Conservation (phyloP, 2,113 vertebrate genomes). For the Cynopterus brachyotis region DNA sequence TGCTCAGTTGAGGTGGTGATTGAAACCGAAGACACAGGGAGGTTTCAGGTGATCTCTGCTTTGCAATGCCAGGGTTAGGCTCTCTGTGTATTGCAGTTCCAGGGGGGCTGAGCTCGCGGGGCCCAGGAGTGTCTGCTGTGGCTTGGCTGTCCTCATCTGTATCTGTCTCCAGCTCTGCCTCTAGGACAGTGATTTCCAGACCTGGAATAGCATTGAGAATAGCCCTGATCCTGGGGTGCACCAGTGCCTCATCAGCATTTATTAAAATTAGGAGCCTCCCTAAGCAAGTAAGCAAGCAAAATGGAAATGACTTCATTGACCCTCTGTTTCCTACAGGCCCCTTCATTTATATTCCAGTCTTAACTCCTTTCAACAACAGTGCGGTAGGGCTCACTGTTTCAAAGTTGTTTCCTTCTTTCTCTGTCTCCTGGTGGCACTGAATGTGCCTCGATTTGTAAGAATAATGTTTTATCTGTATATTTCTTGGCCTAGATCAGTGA, state of each 20-base stretch:
- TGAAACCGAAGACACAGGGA: slow-evolving; percentile 53
- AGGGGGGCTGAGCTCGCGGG: background rate
- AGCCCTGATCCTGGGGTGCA: background rate
- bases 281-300: background rate
- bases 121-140: background rate
- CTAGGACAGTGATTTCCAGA: background rate
- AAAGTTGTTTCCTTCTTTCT: background rate
- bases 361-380: background rate
- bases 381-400: background rate
- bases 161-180: background rate
- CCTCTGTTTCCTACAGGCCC: background rate
- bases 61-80: background rate
- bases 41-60: slow-evolving; percentile 20
- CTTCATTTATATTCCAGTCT: background rate
- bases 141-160: background rate
- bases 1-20: background rate
- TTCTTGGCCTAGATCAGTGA: background rate
- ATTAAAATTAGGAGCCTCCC: background rate
- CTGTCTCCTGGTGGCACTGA: background rate
- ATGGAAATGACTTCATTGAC: background rate
- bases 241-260: slow-evolving; percentile 11
- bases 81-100: background rate
- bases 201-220: background rate
- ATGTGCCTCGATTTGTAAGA: background rate
- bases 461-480: background rate